Conservation (phyloP, 2,797 vertebrate species). For the Gambelia wislizenii region DNA sequence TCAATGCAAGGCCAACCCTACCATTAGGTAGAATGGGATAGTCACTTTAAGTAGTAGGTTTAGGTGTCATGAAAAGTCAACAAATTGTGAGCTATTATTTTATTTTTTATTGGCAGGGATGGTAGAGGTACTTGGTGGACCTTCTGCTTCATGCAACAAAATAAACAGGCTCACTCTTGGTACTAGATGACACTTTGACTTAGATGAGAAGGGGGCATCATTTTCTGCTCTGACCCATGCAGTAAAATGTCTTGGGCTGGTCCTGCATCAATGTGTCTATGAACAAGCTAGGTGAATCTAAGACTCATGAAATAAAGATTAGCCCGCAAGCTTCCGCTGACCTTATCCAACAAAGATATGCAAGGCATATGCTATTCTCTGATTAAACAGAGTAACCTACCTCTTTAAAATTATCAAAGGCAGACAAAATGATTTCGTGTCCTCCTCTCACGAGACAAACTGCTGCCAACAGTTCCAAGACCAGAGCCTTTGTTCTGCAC, state of each 20-base stretch:
- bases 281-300: neutral
- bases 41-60: neutral
- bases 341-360: neutral
- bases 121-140: neutral
- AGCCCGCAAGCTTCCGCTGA: neutral
- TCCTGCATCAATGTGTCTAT: neutral
- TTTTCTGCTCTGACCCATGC: neutral
- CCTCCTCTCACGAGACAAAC: conserved; percentile 96
- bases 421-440: conserved; percentile 95
- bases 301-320: neutral
- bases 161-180: neutral
- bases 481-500: conserved; percentile 93
- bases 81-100: neutral
- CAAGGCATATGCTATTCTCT: rapidly evolving
- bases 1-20: neutral
- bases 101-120: neutral
- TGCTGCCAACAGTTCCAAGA: conserved; percentile 91
- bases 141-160: neutral
- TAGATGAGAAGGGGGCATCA: neutral
- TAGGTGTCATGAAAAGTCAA: neutral
- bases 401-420: conserved; percentile 97
- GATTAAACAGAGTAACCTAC: conserved; percentile 73
- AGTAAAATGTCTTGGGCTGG: neutral
- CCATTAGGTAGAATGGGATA: neutral
- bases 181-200: neutral